Percentiles rank a stretch among this genome's conserved stretches.
Evolutionary conservation across 1,140 invertebrate species (phyloP).

Genomic region (Papilio machaon): DNA sequence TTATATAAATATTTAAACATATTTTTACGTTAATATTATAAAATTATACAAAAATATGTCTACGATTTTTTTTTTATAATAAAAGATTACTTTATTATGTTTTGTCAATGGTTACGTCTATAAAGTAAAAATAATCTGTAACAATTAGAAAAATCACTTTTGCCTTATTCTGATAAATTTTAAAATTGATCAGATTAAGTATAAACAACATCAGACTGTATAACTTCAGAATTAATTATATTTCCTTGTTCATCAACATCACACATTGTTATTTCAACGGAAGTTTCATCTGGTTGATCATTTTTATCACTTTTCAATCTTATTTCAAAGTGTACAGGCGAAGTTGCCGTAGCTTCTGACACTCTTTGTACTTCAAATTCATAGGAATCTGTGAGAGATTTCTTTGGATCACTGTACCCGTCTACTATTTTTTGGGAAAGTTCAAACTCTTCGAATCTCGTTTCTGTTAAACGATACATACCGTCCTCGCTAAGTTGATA

Average conservation of each 20-base stretch:
- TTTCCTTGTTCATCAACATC: constrained; percentile 72
- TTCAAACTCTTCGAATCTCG: constrained; percentile 90
- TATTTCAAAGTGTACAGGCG: constrained; percentile 64
- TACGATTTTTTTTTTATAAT: too few relatives aligned
- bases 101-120: too few relatives aligned
- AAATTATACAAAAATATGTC: too few relatives aligned
- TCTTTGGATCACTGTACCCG: constrained; percentile 68
- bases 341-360: constrained; percentile 55
- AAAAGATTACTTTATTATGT: too few relatives aligned
- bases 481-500: constrained; percentile 89
- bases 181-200: not conserved
- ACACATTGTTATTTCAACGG: constrained; percentile 69
- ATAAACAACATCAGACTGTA: constrained; percentile 56
- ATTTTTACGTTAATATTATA: too few relatives aligned
- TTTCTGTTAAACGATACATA: constrained; percentile 88
- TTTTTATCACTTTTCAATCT: constrained; percentile 49
- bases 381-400: constrained; percentile 63
- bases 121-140: too few relatives aligned
- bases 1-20: too few relatives aligned
- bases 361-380: constrained; percentile 66
- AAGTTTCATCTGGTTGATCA: constrained; percentile 43
- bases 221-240: constrained; percentile 65
- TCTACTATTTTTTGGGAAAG: constrained; percentile 85
- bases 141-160: too few relatives aligned
- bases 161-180: too few relatives aligned